Evolutionary conservation across 30 jellyfish, hydroid and myxozoan genomes (phyloP).

Genomic region (Aurelia sp.): DNA sequence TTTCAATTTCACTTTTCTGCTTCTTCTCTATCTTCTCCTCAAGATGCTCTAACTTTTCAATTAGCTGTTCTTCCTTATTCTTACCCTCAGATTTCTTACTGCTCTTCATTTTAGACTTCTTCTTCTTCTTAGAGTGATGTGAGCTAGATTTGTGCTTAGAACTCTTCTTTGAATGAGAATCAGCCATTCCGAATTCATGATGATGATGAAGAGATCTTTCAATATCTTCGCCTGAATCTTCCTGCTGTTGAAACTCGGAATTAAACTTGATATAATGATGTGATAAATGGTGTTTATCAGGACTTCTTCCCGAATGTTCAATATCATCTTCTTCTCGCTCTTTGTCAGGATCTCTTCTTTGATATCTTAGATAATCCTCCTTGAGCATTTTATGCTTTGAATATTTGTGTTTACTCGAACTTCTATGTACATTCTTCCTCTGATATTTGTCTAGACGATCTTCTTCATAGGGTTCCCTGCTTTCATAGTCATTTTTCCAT

Average conservation of each 20-base stretch:
- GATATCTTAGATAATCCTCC: neutral
- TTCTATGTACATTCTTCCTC: neutral
- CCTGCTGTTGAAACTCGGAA: neutral
- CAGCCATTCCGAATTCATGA: neutral
- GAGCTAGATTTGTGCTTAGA: neutral
- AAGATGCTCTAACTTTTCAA: conserved; percentile 61
- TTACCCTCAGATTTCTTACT: neutral
- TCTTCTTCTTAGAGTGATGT: neutral
- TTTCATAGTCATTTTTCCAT: neutral
- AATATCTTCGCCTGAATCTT: too few species aligned
- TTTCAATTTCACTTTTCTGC: conserved; percentile 47
- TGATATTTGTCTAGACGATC: neutral
- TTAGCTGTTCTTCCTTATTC: conserved; percentile 53
- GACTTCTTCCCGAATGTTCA: neutral
- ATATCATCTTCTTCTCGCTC: neutral
- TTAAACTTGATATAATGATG: neutral
- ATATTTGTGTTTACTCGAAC: neutral
- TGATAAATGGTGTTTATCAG: neutral
- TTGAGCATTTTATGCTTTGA: neutral
- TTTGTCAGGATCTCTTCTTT: neutral
- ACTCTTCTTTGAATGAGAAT: neutral
- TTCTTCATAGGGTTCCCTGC: neutral
- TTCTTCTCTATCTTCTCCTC: conserved; percentile 62
- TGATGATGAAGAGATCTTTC: neutral
- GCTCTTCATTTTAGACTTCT: conserved; percentile 12